These are phyloP conservation scores for Drosophila navojoa DNA, from an alignment of 1,140 invertebrate species.

Conservation along the genomic window DNA sequence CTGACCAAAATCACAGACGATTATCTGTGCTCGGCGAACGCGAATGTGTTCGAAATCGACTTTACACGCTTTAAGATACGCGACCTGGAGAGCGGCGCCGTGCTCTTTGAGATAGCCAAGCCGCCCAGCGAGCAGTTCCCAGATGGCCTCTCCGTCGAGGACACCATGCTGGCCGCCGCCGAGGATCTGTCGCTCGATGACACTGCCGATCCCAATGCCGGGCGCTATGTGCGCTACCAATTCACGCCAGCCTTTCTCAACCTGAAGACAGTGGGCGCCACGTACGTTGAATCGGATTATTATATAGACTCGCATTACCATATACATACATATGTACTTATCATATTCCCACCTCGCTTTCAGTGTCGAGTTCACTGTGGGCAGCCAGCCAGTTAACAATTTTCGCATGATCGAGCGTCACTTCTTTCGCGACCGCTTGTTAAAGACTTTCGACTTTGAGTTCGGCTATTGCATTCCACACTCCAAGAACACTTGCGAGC, in stretches of 20 bases:
- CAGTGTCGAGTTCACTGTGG: slow-evolving; percentile 98
- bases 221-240: slow-evolving; percentile 98
- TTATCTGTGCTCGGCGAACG: slow-evolving; percentile 97
- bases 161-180: slow-evolving; percentile 85
- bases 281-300: slow-evolving; percentile 85
- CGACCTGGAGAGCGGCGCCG: slow-evolving; percentile 95
- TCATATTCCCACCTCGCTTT: not conserved
- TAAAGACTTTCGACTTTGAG: slow-evolving; percentile 99
- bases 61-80: slow-evolving; percentile 99
- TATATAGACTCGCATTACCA: not conserved
- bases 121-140: slow-evolving; percentile 88
- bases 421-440: slow-evolving; percentile 95
- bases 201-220: slow-evolving; percentile 93
- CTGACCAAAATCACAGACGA: slow-evolving; percentile 87
- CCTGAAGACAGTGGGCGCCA: slow-evolving; percentile 97
- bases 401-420: slow-evolving; percentile 99
- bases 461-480: slow-evolving; percentile 99
- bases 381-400: slow-evolving; percentile 94
- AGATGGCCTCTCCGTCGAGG: slow-evolving; percentile 86
- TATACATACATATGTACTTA: not conserved
- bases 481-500: slow-evolving; percentile 98
- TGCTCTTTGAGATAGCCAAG: slow-evolving; percentile 99
- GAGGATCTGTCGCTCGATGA: slow-evolving; percentile 85
- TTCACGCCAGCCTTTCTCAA: slow-evolving; percentile 98
- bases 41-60: slow-evolving; percentile 98